A percentile compares a stretch with the other conserved stretches of the same genome.
phyloP scores from a whole-genome alignment of 2,797 vertebrate species.

The Zenarchopterus dispar region DNA sequence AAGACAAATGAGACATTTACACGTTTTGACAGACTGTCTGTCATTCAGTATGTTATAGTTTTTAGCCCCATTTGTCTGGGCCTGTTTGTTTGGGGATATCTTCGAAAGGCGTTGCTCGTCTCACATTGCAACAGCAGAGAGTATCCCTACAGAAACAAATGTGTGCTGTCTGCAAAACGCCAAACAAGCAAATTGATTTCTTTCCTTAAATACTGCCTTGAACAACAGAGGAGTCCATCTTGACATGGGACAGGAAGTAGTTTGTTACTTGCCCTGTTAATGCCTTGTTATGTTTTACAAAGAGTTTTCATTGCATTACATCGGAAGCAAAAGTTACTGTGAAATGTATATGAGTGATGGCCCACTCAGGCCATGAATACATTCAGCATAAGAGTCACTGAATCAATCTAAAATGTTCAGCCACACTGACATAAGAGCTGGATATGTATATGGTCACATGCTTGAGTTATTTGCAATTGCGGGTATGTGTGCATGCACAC shows the following conservation, averaged over 20 bases:
- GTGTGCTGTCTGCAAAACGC: slow-evolving; percentile 35
- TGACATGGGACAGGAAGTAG: slow-evolving; percentile 1
- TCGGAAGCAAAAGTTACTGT: slow-evolving; percentile 61
- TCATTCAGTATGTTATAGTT: slow-evolving; percentile 41
- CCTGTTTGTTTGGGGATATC: slow-evolving; percentile 21
- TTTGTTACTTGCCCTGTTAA: slow-evolving; percentile 2
- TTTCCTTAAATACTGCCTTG: slow-evolving; percentile 30
- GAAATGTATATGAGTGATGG: slow-evolving; percentile 59
- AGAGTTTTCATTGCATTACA: slow-evolving; percentile 63
- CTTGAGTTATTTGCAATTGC: background rate
- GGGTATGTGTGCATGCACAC: slow-evolving; percentile 27
- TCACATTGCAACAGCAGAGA: slow-evolving; percentile 7
- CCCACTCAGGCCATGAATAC: slow-evolving; percentile 55
- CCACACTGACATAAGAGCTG: slow-evolving; percentile 10
- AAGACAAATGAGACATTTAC: slow-evolving; percentile 55
- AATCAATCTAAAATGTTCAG: slow-evolving; percentile 39
- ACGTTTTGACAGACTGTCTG: slow-evolving; percentile 57
- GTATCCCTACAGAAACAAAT: slow-evolving; percentile 38
- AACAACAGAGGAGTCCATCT: slow-evolving; percentile 20
- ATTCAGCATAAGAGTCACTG: slow-evolving; percentile 52
- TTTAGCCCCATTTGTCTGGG: slow-evolving; percentile 1
- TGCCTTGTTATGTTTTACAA: slow-evolving; percentile 37
- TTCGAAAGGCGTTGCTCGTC: slow-evolving; percentile 33
- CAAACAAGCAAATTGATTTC: slow-evolving; percentile 8
- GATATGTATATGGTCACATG: no score